A percentile compares a stretch with the other conserved stretches of the same genome.
phyloP scores from a whole-genome alignment of 2,888 invertebrate species.

The Pseudolycoriella hygida region DNA sequence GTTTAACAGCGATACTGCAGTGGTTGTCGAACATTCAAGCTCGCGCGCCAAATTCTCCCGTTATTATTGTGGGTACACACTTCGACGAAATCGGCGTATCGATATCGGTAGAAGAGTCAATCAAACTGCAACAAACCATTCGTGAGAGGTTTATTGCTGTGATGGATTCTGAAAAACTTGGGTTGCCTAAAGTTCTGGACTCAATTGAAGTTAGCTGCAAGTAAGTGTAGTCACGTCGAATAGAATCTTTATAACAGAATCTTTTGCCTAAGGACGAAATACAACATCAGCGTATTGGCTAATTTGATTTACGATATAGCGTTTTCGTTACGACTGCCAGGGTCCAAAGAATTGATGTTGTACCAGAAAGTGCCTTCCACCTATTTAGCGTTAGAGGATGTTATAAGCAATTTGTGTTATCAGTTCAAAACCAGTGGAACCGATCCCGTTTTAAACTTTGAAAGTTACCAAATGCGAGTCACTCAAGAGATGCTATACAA shows the following conservation, averaged over 20 bases:
- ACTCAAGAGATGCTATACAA: slow-evolving; percentile 28
- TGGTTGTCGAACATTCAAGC: slow-evolving; percentile 94
- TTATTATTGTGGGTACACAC: slow-evolving; percentile 92
- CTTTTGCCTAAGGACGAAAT: slow-evolving; percentile 53
- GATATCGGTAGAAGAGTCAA: slow-evolving; percentile 30
- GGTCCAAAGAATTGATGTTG: slow-evolving; percentile 75
- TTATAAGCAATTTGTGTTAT: slow-evolving; percentile 62
- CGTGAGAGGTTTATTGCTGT: slow-evolving; percentile 78
- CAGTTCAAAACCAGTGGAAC: slow-evolving; percentile 49
- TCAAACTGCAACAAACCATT: slow-evolving; percentile 76
- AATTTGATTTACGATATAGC: slow-evolving; percentile 88
- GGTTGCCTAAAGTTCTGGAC: slow-evolving; percentile 81
- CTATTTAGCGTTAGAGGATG: slow-evolving; percentile 87
- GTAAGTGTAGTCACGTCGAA: slow-evolving; percentile 11
- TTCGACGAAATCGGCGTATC: slow-evolving; percentile 57
- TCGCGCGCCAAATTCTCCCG: slow-evolving; percentile 89
- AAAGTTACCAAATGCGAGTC: slow-evolving; percentile 42
- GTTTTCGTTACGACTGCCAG: slow-evolving; percentile 76
- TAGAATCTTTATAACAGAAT: not conserved
- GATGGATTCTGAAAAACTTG: slow-evolving; percentile 90
- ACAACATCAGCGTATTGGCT: slow-evolving; percentile 77
- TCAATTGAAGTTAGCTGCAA: slow-evolving; percentile 71
- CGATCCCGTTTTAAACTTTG: slow-evolving; percentile 72
- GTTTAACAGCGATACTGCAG: slow-evolving; percentile 75
- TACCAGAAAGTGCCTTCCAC: slow-evolving; percentile 93